phyloP scores from a whole-genome alignment of 2,797 vertebrate species.

The Ctenosaura bakeri region DNA sequence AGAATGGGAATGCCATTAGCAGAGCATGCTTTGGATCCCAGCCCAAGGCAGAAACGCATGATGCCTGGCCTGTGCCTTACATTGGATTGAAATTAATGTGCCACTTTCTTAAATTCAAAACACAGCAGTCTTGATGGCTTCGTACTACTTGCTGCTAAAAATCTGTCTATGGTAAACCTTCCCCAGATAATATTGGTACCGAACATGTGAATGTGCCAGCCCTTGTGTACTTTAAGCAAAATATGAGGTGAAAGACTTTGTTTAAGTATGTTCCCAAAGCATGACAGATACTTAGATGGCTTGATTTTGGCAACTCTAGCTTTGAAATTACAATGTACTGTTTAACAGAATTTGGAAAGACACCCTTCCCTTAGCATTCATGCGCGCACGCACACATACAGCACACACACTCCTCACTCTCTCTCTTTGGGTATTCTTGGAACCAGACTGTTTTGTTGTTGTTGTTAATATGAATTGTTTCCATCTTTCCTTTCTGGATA shows the following conservation, averaged over 20 bases:
- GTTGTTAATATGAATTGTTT: constrained; percentile 67
- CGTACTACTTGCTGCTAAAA: constrained; percentile 5
- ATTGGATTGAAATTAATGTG: not conserved
- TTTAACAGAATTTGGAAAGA: not conserved
- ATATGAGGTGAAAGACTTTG: not conserved
- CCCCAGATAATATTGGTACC: not conserved
- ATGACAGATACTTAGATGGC: not conserved
- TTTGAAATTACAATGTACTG: not conserved
- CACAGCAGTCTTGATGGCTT: not conserved
- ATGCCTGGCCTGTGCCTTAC: not conserved
- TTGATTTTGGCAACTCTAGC: not conserved
- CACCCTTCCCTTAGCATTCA: not conserved
- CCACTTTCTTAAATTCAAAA: not conserved
- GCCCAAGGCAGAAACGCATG: not conserved
- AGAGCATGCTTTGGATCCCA: not conserved
- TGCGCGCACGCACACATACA: not conserved
- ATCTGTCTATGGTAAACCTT: not conserved
- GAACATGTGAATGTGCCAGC: not conserved
- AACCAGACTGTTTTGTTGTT: not conserved
- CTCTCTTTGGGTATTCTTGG: not conserved
- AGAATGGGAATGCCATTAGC: not conserved
- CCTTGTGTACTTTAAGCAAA: not conserved
- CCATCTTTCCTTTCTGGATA: constrained; percentile 80
- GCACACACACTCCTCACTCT: no score
- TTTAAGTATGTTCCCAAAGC: not conserved